Evolutionary conservation across 2,113 vertebrate genomes (phyloP), one percentile per base, ranked within the genome.

Genomic region (Paracyprichromis sp.): DNA sequence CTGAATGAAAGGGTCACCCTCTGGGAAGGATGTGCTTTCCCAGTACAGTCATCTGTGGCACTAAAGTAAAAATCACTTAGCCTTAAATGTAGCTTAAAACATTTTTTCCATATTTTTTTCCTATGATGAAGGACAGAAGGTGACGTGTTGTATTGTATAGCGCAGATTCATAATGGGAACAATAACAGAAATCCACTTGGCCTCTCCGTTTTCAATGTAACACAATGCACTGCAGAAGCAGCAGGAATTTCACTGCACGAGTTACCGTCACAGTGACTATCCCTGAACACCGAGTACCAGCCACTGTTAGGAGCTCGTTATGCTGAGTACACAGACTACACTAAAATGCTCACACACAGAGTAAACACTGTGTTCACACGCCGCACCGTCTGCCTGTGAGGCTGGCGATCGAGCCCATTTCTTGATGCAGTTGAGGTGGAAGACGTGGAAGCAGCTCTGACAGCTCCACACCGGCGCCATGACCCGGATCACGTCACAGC

Each of bases 361-460:
- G n/a, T 5, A 36, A 14, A 52, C 14, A 61, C 50, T 78, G 17
- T 43, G 59, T 34, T 52, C 19, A 31, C 47, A 9, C 17, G 19
- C 83, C 86, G 54, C 92, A 99, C 99, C 98, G 90, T 98, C 97
- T 78, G 98, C 98, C 95, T 99, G 98, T 6, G 99, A 98, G 83
- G 98, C 97, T 63, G 99, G 98, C 38, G 99, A 99, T 29, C 98
- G 93, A 50, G 99, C 99, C 99, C 99, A 99, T 57, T 99, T 99
- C 95, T 99, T 99, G 94, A 99, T 98, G 92, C 99, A 99, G 91
- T 97, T 99, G 79, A 99, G 95, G 89, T 99, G 99, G 93, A 99
- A 99, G 29, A 99, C 98, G 9, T 99, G 99, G 86, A 97, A 99
- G 93, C 99, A 99, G 94, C 98, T 98, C 91, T 97, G 98, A 94